Evolutionary conservation across 2,113 vertebrate genomes (phyloP).

Genomic region (Sapajus apella): DNA sequence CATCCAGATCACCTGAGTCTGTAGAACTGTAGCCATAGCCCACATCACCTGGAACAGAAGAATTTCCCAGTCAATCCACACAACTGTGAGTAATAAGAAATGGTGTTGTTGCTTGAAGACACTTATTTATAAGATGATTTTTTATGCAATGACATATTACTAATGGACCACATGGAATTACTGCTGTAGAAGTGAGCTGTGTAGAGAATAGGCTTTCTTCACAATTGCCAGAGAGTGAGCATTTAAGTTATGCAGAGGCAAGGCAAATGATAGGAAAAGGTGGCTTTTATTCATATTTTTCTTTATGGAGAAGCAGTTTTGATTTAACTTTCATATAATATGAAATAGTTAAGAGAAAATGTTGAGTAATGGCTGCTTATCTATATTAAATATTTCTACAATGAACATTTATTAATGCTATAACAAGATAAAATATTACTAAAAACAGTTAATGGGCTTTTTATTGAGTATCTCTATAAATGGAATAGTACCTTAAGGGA

Average conservation of each 20-base stretch:
- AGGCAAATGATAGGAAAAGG: not conserved
- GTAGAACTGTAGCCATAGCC: not conserved
- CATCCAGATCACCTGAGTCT: not conserved
- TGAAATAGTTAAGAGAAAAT: constrained; percentile 37
- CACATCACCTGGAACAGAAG: not conserved
- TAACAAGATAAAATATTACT: constrained; percentile 57
- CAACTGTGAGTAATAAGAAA: not conserved
- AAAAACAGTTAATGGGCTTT: constrained; percentile 51
- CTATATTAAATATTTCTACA: constrained; percentile 47
- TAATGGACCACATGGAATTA: not conserved
- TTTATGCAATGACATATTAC: not conserved
- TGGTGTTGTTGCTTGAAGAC: not conserved
- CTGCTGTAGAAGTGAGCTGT: not conserved
- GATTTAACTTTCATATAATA: not conserved
- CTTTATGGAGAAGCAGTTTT: not conserved
- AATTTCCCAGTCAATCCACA: not conserved
- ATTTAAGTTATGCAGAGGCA: not conserved
- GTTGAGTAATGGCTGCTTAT: constrained; percentile 12
- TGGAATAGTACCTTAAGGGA: constrained; percentile 29
- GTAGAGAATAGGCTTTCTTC: not conserved
- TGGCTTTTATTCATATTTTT: not conserved
- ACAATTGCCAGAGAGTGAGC: not conserved
- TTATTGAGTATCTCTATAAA: constrained; percentile 44
- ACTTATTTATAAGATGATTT: not conserved
- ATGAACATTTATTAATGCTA: constrained; percentile 51